phyloP scores from a whole-genome alignment of 2,888 invertebrate genomes.

The Leptopilina myrica region DNA sequence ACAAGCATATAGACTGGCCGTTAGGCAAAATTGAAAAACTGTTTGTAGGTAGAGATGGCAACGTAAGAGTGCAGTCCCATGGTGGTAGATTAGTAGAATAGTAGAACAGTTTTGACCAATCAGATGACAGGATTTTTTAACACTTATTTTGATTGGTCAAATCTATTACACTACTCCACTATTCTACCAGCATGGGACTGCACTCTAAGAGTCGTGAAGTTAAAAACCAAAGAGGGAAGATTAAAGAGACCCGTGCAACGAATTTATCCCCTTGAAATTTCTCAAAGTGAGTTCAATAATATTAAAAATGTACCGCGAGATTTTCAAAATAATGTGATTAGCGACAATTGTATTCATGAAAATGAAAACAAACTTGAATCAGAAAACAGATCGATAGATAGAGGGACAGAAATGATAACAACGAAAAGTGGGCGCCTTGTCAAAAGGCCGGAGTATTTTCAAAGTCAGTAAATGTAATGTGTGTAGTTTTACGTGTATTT shows the following conservation, averaged over 20 bases:
- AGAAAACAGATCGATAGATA: not conserved
- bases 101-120: too few relatives aligned
- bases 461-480: not conserved
- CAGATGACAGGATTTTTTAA: too few relatives aligned
- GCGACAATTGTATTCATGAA: not conserved
- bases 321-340: not conserved
- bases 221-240: slow-evolving; percentile 38
- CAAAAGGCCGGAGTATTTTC: not conserved
- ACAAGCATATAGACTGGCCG: slow-evolving; percentile 45
- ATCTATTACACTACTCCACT: too few relatives aligned
- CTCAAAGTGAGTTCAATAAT: not conserved
- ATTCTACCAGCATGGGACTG: too few relatives aligned
- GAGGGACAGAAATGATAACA: not conserved
- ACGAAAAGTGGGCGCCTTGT: not conserved
- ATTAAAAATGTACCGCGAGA: not conserved
- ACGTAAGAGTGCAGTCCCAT: slow-evolving; percentile 10
- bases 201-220: not conserved
- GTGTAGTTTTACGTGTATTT: not conserved
- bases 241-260: slow-evolving; percentile 30
- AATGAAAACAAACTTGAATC: not conserved
- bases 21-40: slow-evolving; percentile 11
- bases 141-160: too few relatives aligned
- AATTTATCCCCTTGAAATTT: slow-evolving; percentile 39
- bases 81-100: too few relatives aligned
- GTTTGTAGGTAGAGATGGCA: slow-evolving; percentile 24